Percentiles rank a stretch among this genome's conserved stretches.
Conservation (phyloP, 2,888 invertebrate species). For the Dendrolimus pini region DNA sequence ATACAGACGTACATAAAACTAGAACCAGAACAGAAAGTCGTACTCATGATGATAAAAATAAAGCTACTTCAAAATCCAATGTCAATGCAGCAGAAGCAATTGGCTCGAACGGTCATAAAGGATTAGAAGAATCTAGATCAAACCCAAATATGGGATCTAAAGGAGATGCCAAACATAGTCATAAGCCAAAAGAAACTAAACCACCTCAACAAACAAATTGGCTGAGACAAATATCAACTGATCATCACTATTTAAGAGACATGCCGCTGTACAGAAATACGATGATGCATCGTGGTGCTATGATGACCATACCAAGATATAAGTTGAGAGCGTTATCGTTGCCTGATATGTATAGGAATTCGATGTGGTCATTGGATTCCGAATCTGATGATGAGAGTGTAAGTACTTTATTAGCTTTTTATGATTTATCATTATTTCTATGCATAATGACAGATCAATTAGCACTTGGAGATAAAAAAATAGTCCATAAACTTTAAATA, state of each 20-base stretch:
- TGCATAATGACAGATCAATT: neutral
- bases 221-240: conserved; percentile 72
- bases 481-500: too few species aligned
- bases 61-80: conserved; percentile 15
- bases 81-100: neutral
- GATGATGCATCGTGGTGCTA: conserved; percentile 90
- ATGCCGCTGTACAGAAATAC: conserved; percentile 85
- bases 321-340: conserved; percentile 87
- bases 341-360: conserved; percentile 92
- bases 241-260: conserved; percentile 82
- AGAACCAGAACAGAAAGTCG: conserved; percentile 11
- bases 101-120: neutral
- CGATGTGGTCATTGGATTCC: conserved; percentile 59
- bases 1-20: conserved; percentile 22
- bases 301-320: conserved; percentile 88
- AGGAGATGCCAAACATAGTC: conserved; percentile 15
- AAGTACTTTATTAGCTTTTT: conserved; percentile 39
- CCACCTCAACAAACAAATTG: conserved; percentile 30
- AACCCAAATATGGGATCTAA: conserved; percentile 13
- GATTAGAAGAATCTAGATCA: neutral
- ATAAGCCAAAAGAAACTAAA: conserved; percentile 12
- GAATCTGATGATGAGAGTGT: conserved; percentile 81
- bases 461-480: neutral
- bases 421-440: neutral
- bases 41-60: conserved; percentile 10